phyloP scores from a whole-genome alignment of 2,113 vertebrate species.

The Eidolon helvum region DNA sequence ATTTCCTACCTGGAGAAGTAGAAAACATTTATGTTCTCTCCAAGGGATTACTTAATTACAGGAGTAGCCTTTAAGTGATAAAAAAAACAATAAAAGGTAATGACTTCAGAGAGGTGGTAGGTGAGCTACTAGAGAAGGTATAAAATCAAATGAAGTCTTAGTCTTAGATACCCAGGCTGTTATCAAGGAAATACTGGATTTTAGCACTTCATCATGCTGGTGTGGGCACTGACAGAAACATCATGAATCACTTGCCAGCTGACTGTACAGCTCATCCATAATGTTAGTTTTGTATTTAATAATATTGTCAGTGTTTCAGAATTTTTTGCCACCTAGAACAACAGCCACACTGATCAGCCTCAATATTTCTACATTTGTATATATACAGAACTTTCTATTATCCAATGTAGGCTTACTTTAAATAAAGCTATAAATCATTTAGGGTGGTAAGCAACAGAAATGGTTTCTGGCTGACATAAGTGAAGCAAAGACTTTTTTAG shows the following conservation, averaged over 20 bases:
- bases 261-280: not conserved
- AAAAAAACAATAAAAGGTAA: not conserved
- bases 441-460: not conserved
- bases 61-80: not conserved
- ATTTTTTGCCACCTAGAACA: slow-evolving; percentile 24
- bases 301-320: slow-evolving; percentile 32
- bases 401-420: not conserved
- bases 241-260: not conserved
- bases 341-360: not conserved
- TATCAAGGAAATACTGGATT: not conserved
- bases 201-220: not conserved
- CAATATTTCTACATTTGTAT: not conserved
- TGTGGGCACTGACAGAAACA: slow-evolving; percentile 30
- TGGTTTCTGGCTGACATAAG: not conserved
- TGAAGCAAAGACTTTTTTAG: not conserved
- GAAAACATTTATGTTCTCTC: not conserved
- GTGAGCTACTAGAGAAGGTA: not conserved
- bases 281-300: slow-evolving; percentile 8
- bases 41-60: not conserved
- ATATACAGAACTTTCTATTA: not conserved
- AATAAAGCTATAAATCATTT: not conserved
- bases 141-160: not conserved
- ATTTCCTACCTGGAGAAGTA: not conserved
- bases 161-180: not conserved
- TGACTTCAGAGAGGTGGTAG: not conserved